A percentile compares a stretch with the other conserved stretches of the same genome.
These are phyloP conservation scores for Philaethria dido DNA, from an alignment of 2,888 invertebrate species.

Conservation along the genomic window DNA sequence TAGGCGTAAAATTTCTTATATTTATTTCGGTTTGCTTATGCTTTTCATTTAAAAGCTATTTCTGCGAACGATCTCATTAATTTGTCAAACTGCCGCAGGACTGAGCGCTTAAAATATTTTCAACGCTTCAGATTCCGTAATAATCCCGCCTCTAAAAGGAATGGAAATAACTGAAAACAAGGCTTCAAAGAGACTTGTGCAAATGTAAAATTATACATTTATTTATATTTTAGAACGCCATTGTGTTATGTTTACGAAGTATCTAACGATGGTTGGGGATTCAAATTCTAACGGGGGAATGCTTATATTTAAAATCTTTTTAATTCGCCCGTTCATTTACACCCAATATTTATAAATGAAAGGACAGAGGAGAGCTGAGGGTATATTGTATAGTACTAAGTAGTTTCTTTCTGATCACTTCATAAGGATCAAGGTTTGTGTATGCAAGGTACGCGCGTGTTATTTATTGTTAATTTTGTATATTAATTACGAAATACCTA, in stretches of 20 bases:
- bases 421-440: no score
- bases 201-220: background rate
- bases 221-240: background rate
- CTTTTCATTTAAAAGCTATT: slow-evolving; percentile 17
- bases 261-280: background rate
- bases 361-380: no score
- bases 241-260: background rate
- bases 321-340: no score
- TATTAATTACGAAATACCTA: no score
- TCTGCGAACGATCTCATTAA: slow-evolving; percentile 9
- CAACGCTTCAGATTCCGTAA: slow-evolving; percentile 15
- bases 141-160: slow-evolving; percentile 7
- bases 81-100: slow-evolving; percentile 27
- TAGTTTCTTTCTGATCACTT: no score
- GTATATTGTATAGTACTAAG: no score
- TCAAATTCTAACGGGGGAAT: background rate
- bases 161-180: slow-evolving; percentile 17
- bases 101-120: slow-evolving; percentile 17
- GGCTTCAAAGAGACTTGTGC: background rate
- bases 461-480: no score
- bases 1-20: no score
- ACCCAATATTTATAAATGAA: no score
- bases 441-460: no score
- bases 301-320: no score
- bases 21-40: background rate